Conservation (phyloP, 2,888 invertebrate species). For the Meiosimyza platycephala region DNA sequence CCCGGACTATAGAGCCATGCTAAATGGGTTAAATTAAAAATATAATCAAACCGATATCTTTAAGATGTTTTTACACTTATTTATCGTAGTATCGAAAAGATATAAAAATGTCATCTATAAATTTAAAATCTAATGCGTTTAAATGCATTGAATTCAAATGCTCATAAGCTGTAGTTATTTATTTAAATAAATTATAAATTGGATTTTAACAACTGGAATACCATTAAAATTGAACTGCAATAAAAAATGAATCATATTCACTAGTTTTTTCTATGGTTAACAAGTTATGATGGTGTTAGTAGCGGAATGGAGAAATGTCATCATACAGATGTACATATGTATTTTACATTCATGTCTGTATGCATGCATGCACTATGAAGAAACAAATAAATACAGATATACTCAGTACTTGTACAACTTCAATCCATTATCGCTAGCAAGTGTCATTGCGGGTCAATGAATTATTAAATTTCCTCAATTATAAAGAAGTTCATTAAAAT, state of each 20-base stretch:
- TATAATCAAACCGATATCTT: too few relatives aligned
- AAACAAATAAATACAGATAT: too few relatives aligned
- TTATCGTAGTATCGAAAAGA: too few relatives aligned
- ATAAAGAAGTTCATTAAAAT: slow-evolving; percentile 34
- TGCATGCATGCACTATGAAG: too few relatives aligned
- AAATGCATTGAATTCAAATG: not conserved
- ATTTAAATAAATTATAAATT: slow-evolving; percentile 14
- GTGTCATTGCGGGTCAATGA: slow-evolving; percentile 51
- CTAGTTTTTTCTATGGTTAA: not conserved
- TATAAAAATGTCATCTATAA: too few relatives aligned
- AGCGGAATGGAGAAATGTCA: not conserved
- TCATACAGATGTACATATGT: too few relatives aligned
- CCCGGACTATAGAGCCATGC: too few relatives aligned
- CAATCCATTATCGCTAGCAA: slow-evolving; percentile 31
- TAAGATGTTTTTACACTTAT: too few relatives aligned
- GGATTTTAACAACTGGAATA: slow-evolving; percentile 14
- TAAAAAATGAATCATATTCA: slow-evolving; percentile 11
- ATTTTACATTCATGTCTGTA: too few relatives aligned
- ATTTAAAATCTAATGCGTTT: not conserved
- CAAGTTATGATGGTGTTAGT: not conserved
- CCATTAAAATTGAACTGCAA: slow-evolving; percentile 28
- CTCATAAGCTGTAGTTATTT: too few relatives aligned
- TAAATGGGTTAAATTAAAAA: too few relatives aligned
- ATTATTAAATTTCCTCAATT: slow-evolving; percentile 43
- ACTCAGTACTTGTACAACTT: too few relatives aligned